phyloP scores from a whole-genome alignment of 1,140 invertebrate genomes.

The Drosophila kikkawai region DNA sequence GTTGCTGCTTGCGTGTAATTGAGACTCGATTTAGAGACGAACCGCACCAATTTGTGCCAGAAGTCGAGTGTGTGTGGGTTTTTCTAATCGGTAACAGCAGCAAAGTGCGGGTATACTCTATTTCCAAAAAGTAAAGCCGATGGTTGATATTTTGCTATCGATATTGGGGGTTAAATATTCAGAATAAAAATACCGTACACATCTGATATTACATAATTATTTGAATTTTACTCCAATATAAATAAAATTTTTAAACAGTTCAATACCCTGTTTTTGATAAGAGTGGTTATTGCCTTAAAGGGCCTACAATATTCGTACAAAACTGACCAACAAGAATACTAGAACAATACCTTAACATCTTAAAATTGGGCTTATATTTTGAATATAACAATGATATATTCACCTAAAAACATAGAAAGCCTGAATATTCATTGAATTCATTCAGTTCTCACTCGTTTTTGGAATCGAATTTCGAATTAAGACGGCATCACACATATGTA shows the following conservation, averaged over 20 bases:
- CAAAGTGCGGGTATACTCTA: slow-evolving; percentile 18
- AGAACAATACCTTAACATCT: background rate
- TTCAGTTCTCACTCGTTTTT: slow-evolving; percentile 15
- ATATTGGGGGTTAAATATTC: background rate
- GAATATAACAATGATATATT: background rate
- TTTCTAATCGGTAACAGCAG: slow-evolving; percentile 13
- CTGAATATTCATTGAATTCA: background rate
- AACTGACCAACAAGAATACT: background rate
- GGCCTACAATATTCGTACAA: background rate
- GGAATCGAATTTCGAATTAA: slow-evolving; percentile 39
- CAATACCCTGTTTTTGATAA: background rate
- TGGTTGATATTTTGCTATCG: background rate
- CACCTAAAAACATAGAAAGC: background rate
- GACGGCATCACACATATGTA: slow-evolving; percentile 28
- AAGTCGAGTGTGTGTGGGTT: slow-evolving; percentile 46
- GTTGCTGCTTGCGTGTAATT: slow-evolving; percentile 35
- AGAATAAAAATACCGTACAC: background rate
- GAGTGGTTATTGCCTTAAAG: too few species aligned
- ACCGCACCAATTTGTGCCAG: slow-evolving; percentile 57
- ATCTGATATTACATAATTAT: background rate
- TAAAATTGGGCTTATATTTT: background rate
- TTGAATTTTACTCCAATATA: too few species aligned
- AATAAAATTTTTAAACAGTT: background rate
- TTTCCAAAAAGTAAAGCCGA: background rate
- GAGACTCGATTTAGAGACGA: slow-evolving; percentile 53